Percentiles rank a stretch among this genome's conserved stretches.
Evolutionary conservation across 2,888 invertebrate species (phyloP).

Genomic region (Sericinus montela): DNA sequence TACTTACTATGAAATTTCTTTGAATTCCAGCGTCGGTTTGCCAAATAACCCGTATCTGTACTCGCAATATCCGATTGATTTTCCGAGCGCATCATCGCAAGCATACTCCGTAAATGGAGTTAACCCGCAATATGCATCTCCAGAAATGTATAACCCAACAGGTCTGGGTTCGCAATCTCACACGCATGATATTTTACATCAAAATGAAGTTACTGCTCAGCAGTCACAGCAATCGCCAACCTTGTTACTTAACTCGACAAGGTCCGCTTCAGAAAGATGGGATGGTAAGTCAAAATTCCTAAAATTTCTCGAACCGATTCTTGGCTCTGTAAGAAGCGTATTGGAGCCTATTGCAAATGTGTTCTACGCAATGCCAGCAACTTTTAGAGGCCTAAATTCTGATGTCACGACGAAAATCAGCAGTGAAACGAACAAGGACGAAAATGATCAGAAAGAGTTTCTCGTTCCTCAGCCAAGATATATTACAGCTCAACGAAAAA

Average conservation of each 20-base stretch:
- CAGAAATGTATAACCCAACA: conserved; percentile 70
- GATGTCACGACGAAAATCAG: conserved; percentile 56
- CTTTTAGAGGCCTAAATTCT: conserved; percentile 62
- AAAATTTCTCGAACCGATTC: conserved; percentile 66
- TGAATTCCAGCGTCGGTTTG: conserved; percentile 73
- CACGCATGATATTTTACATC: conserved; percentile 63
- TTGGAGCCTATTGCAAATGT: conserved; percentile 63
- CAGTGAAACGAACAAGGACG: conserved; percentile 40
- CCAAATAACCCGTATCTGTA: conserved; percentile 74
- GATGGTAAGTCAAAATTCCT: conserved; percentile 74
- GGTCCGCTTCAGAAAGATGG: conserved; percentile 68
- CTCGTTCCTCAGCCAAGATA: conserved; percentile 63
- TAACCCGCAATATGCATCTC: conserved; percentile 69
- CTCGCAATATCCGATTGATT: conserved; percentile 77
- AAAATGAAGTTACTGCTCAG: conserved; percentile 70
- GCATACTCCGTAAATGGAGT: conserved; percentile 75
- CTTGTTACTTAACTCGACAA: conserved; percentile 60
- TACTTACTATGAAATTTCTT: conserved; percentile 43
- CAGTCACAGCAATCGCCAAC: conserved; percentile 73
- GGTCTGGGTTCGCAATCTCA: conserved; percentile 60
- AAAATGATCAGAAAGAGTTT: conserved; percentile 54
- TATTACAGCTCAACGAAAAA: conserved; percentile 69
- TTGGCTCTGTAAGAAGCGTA: conserved; percentile 55
- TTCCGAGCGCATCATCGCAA: conserved; percentile 75
- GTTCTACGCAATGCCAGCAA: conserved; percentile 65